Conservation (phyloP, 1,140 invertebrate species). For the Schlechtendalia chinensis region DNA sequence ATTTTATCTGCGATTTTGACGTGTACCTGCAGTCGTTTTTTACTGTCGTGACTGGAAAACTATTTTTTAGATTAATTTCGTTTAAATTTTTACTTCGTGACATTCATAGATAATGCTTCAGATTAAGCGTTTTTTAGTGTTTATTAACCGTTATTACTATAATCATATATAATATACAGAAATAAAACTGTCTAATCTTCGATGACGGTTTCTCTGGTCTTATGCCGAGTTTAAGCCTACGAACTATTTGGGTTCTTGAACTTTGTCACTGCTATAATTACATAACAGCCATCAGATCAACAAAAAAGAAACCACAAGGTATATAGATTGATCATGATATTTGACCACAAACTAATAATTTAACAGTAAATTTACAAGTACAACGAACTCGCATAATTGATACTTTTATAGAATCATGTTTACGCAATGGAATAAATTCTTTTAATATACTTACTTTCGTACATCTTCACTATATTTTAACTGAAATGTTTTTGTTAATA, state of each 20-base stretch:
- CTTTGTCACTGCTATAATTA: neutral
- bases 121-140: neutral
- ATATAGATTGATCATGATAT: neutral
- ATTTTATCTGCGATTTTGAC: neutral
- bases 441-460: no score
- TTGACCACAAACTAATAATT: neutral
- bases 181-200: neutral
- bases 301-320: neutral
- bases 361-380: neutral
- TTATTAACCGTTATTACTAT: neutral
- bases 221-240: neutral
- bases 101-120: neutral
- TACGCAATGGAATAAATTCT: no score
- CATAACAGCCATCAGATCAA: neutral
- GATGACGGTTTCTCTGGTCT: neutral
- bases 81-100: neutral
- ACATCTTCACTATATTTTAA: no score
- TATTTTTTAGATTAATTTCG: neutral
- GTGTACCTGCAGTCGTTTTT: neutral
- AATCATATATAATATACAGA: neutral
- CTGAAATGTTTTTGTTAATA: no score
- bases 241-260: neutral
- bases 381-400: neutral
- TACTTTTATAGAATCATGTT: no score
- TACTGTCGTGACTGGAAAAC: conserved; percentile 4